Evolutionary conservation across 2,113 vertebrate species (phyloP), one percentile per base, ranked within the genome.

Genomic region (Bagarius yarrelli): DNA sequence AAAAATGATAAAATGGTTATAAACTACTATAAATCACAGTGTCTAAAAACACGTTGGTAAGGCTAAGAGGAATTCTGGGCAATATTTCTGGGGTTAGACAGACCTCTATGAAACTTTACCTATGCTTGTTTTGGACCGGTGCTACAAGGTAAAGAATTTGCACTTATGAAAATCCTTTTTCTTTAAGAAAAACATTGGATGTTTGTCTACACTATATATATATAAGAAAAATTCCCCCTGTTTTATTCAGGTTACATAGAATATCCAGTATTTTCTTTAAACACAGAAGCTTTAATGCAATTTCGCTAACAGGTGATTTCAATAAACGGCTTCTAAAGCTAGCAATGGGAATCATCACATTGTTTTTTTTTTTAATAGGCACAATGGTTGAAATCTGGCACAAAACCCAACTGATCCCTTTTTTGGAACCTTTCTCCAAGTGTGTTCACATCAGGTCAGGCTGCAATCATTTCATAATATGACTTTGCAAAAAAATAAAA

Each of bases 331-430:
- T 81, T 40, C 25, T 73, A 67, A 82, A 34, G 57, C 36, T 63
- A 25, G 44, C 36, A 79, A 53, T 30, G 59, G 66, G 53, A 78
- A 71, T 44, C 23, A 78, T 47, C 19, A 57, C 67, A 74, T 76
- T 81, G 9, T 15, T 61, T 55, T 73, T 78, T 55, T 73, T 78
- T 53, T 86, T n/a, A n/a, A 64, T 86, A 86, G 85, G 85, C 85
- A 86, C 85, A 83, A 84, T 71, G 85, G 85, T 84, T 69, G 76
- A 71, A 84, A 84, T 84, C 80, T 84, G 83, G 85, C 85, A 83
- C 78, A 80, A 40, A 67, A 44, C 53, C 25, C 44, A 19, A n/a
- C n/a, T n/a, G n/a, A n/a, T 19, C 30, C 14, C n/a, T 50, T 50
- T 11, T 32, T 8, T 16, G 30, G 3, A 83, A 85, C 9, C 30